Conservation (phyloP, 2,888 invertebrate species). For the Lymantria dispar region DNA sequence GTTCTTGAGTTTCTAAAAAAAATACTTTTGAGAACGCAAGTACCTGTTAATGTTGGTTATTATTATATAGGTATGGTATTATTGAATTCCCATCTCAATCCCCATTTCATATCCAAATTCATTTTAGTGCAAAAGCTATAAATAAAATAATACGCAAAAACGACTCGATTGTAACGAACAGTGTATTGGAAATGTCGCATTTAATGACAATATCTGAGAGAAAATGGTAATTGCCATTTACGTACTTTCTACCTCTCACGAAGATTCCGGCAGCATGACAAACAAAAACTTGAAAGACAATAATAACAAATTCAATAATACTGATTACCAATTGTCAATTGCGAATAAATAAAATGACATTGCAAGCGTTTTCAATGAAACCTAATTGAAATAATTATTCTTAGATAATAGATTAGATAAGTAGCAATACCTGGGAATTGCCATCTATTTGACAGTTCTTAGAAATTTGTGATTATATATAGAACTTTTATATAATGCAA, state of each 20-base stretch:
- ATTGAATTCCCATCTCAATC: too few relatives aligned
- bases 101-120: too few relatives aligned
- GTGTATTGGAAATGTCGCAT: too few relatives aligned
- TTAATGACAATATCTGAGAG: conserved; percentile 35
- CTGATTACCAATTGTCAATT: conserved; percentile 19
- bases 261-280: conserved; percentile 33
- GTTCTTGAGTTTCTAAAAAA: too few relatives aligned
- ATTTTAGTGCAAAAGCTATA: too few relatives aligned
- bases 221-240: conserved; percentile 57
- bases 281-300: conserved; percentile 23
- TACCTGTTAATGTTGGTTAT: too few relatives aligned
- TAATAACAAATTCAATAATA: conserved; percentile 23
- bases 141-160: too few relatives aligned
- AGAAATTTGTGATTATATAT: not conserved
- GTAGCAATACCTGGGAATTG: not conserved
- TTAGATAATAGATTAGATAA: not conserved
- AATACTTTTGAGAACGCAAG: too few relatives aligned
- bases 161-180: too few relatives aligned
- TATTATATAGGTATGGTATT: too few relatives aligned
- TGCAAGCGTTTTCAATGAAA: conserved; percentile 3
- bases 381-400: not conserved
- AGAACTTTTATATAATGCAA: not conserved
- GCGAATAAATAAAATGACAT: conserved; percentile 2
- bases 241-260: conserved; percentile 47
- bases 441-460: conserved; percentile 7